These are phyloP conservation scores for Monodelphis domestica DNA, from an alignment of 2,797 vertebrate genomes.

Conservation along the genomic window DNA sequence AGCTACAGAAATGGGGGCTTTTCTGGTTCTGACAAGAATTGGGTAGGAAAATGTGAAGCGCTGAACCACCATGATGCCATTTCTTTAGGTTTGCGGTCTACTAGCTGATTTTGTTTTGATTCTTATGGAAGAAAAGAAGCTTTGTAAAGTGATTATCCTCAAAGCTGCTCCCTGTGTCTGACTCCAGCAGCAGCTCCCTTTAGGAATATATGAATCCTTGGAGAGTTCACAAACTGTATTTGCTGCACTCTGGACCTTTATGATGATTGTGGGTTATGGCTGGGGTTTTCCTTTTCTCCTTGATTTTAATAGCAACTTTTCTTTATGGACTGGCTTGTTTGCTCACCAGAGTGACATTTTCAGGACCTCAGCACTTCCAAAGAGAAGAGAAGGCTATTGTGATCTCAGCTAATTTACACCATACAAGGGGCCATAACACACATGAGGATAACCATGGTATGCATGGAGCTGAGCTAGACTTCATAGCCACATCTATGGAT, in stretches of 20 bases:
- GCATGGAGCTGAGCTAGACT: not conserved
- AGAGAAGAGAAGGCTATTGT: not conserved
- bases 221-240: not conserved
- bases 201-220: not conserved
- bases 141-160: conserved; percentile 12
- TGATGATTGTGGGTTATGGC: not conserved
- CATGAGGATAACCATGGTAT: not conserved
- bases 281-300: not conserved
- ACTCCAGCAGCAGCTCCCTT: conserved; percentile 1
- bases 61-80: not conserved
- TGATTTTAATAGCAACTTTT: not conserved
- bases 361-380: not conserved
- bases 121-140: conserved; percentile 16
- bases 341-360: conserved; percentile 11
- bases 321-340: conserved; percentile 31
- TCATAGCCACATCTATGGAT: not conserved
- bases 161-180: not conserved
- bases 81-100: not conserved
- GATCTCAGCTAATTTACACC: not conserved
- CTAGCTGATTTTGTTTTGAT: not conserved
- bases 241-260: not conserved
- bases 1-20: not conserved
- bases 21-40: not conserved
- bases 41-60: not conserved
- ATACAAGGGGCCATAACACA: not conserved